Base-by-base conservation (phyloP, 2,797 vertebrate genomes). In the Rhinatrema bivittatum region DNA sequence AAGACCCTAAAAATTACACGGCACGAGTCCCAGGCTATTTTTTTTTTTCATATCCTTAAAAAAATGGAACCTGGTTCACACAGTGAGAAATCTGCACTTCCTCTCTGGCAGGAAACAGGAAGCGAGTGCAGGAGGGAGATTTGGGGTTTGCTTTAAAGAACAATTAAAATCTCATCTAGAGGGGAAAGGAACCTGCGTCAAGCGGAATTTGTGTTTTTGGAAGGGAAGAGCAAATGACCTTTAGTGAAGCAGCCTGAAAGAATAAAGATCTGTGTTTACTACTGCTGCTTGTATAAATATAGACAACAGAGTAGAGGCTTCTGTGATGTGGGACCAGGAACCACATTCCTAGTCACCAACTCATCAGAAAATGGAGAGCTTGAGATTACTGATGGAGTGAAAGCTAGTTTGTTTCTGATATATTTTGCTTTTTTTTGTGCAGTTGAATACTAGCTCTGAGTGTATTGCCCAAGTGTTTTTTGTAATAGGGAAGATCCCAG, bases 151-250 rank as follows among this genome's bases (percentile, higher is more conserved):
- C 75, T 79, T 62, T 40, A 13, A 47, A 80, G 79, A 95, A 98
- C 94, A 98, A 98, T 98, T 70, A 79, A 76, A 78, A 76, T 76
- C 83, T 82, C 82, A 72, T 80, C 82, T 57, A 47, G 65, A 79
- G 68, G 82, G 91, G 90, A 93, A 92, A 65, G 62, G 91, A 89
- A 91, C 80, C 75, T 93, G 85, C 91, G 94, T 97, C 89, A 94
- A 81, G 65, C 76, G 78, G 68, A 62, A 75, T 79, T 78, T 55
- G 61, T 65, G 75, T 78, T 76, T 78, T 83, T 70, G 69, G 52
- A 77, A 76, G 66, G 81, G 76, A 77, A 82, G 72, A 62, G 67
- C 69, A 62, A 45, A 68, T 85, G 84, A 90, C 87, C 86, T 84
- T 84, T 68, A 65, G 31, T 66, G 71, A 58, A 62, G 75, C 70